Conservation (phyloP, 2,113 vertebrate genomes). For the Coryphaenoides rupestris region DNA sequence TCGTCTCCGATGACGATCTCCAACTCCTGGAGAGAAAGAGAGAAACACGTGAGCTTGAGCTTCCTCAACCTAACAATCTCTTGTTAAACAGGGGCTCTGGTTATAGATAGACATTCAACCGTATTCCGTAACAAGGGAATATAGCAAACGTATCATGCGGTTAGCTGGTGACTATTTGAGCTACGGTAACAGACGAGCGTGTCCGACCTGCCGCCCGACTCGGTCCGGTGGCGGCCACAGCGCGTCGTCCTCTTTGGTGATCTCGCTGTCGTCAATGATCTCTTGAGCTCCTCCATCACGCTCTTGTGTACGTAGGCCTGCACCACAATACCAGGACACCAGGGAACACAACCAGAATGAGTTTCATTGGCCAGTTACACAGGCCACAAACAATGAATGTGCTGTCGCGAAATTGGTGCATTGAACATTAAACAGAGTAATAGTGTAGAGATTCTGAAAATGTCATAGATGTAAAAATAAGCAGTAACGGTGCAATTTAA, state of each 20-base stretch:
- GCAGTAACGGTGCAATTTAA: too few species aligned
- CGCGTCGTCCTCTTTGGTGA: constrained; percentile 97
- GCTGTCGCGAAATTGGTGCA: too few species aligned
- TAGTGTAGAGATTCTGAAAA: too few species aligned
- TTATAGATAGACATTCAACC: background rate
- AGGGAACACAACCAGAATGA: background rate
- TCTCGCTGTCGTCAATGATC: constrained; percentile 98
- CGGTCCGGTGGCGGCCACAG: constrained; percentile 95
- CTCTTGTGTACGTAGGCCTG: constrained; percentile 98
- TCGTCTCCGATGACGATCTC: constrained; percentile 99
- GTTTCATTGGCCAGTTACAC: too few species aligned
- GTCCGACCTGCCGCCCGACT: constrained; percentile 90
- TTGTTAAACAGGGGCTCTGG: background rate
- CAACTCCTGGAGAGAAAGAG: constrained; percentile 78
- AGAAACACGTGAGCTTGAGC: background rate
- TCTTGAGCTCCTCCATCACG: constrained; percentile 97
- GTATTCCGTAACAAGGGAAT: background rate
- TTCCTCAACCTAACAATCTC: background rate
- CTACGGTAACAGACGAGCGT: background rate
- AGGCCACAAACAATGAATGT: too few species aligned
- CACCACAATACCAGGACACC: too few species aligned
- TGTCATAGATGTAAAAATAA: too few species aligned
- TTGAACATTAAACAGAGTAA: too few species aligned
- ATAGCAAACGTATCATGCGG: background rate
- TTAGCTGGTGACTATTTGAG: background rate